A percentile compares a stretch with the other conserved stretches of the same genome.
phyloP scores from a whole-genome alignment of 2,797 vertebrate species.

The Eulemur mongoz region DNA sequence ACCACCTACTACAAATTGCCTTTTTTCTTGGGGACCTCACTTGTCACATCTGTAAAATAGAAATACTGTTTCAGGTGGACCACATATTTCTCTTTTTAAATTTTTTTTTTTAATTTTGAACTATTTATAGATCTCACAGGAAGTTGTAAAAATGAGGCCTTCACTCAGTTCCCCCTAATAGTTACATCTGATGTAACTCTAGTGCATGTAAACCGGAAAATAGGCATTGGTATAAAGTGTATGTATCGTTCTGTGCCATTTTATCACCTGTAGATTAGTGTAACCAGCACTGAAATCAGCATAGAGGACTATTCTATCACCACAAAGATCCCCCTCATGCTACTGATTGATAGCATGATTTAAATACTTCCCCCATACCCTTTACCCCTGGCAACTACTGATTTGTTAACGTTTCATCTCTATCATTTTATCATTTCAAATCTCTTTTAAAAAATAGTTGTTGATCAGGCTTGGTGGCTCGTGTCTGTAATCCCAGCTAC shows the following conservation, averaged over 20 bases:
- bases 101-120: background rate
- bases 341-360: background rate
- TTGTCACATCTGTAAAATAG: background rate
- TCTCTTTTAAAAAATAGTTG: background rate
- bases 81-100: background rate
- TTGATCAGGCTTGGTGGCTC: background rate
- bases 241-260: background rate
- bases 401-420: background rate
- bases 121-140: background rate
- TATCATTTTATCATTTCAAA: slow-evolving; percentile 7
- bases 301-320: background rate
- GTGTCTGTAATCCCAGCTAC: background rate
- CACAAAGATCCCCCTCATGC: background rate
- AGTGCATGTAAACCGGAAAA: background rate
- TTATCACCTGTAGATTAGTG: background rate
- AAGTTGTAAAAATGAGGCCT: background rate
- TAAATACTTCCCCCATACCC: background rate
- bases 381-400: background rate
- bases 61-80: background rate
- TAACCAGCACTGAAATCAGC: background rate
- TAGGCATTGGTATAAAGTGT: background rate
- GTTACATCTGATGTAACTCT: background rate
- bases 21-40: background rate
- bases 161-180: background rate
- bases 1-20: background rate